Evolutionary conservation across 2,888 invertebrate genomes (phyloP).

Genomic region (Amphipoea oculea): DNA sequence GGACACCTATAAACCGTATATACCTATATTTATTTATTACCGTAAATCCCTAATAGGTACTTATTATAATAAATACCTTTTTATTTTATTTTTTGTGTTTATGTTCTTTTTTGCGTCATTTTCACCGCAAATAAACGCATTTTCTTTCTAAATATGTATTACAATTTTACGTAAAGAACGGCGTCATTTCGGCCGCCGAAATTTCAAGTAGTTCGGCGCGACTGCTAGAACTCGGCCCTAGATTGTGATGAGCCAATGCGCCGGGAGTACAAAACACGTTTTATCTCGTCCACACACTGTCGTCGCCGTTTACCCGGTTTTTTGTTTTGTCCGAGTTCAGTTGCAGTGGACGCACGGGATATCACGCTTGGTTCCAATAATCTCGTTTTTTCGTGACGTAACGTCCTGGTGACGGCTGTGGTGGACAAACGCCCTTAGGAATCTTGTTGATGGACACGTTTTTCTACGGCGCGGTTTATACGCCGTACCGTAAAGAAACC

Average conservation of each 20-base stretch:
- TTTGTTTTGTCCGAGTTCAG: neutral
- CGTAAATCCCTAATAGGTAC: neutral
- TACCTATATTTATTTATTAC: too few relatives aligned
- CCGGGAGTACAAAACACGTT: neutral
- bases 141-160: too few relatives aligned
- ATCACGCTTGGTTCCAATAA: neutral
- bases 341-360: neutral
- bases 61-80: neutral
- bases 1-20: neutral
- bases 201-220: neutral
- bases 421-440: neutral
- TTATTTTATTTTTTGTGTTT: too few relatives aligned
- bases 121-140: too few relatives aligned
- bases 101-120: too few relatives aligned
- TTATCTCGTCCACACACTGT: neutral
- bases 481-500: too few relatives aligned
- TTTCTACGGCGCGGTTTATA: too few relatives aligned
- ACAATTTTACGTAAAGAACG: neutral
- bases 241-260: too few relatives aligned
- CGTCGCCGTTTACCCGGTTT: neutral
- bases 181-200: neutral
- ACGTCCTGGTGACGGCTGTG: neutral
- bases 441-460: too few relatives aligned
- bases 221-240: too few relatives aligned
- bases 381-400: neutral